phyloP scores from a whole-genome alignment of 2,113 vertebrate species.

The Pygoscelis adeliae region DNA sequence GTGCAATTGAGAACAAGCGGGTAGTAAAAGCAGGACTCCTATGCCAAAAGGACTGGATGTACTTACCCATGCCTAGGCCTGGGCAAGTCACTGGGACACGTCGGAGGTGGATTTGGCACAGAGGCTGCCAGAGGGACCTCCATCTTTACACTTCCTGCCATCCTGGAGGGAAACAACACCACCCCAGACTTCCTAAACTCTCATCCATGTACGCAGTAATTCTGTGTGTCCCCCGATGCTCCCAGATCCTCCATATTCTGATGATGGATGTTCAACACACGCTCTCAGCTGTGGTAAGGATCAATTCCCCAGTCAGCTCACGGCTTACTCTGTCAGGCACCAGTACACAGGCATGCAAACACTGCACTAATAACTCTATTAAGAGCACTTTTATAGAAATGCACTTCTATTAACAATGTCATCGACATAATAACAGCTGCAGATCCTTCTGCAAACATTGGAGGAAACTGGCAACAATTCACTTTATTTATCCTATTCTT shows the following conservation, averaged over 20 bases:
- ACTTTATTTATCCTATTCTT: not conserved
- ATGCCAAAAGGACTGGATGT: not conserved
- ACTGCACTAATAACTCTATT: not conserved
- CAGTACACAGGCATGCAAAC: not conserved
- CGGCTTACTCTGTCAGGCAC: not conserved
- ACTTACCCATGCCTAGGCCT: not conserved
- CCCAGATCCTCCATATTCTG: not conserved
- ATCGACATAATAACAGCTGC: not conserved
- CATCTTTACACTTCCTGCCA: not conserved
- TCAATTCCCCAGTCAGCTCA: not conserved
- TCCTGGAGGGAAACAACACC: not conserved
- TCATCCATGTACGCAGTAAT: fast-evolving
- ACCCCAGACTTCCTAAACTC: not conserved
- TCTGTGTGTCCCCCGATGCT: not conserved
- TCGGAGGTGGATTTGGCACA: not conserved
- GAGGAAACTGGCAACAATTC: not conserved
- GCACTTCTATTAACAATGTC: not conserved
- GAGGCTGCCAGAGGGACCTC: not conserved
- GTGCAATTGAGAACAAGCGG: not conserved
- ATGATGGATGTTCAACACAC: not conserved
- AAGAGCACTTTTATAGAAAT: not conserved
- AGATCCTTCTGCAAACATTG: not conserved
- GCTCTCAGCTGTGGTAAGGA: not conserved
- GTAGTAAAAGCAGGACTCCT: not conserved
- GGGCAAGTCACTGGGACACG: not conserved